phyloP scores from a whole-genome alignment of 1,140 invertebrate species.

The Piezodorus guildinii region DNA sequence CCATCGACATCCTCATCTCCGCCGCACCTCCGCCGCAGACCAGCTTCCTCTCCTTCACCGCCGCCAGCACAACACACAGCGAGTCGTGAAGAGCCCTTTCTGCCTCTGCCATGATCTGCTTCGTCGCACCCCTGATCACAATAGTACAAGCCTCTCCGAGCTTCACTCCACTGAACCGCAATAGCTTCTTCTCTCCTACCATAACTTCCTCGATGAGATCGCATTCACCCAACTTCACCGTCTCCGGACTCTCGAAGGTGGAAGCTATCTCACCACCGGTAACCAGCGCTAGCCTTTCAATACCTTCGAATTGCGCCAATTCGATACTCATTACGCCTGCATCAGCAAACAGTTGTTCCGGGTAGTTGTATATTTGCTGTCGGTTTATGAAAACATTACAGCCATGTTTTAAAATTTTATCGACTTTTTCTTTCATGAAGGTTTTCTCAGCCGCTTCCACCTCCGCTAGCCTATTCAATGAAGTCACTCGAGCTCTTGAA shows the following conservation, averaged over 20 bases:
- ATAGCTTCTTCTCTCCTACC: constrained; percentile 56
- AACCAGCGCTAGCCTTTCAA: constrained; percentile 54
- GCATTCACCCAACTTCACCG: constrained; percentile 49
- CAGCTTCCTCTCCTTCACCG: neutral
- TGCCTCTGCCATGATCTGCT: constrained; percentile 62
- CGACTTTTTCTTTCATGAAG: constrained; percentile 61
- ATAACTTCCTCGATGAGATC: constrained; percentile 58
- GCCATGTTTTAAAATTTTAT: constrained; percentile 51
- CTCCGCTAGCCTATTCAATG: constrained; percentile 54
- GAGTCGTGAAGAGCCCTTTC: constrained; percentile 26
- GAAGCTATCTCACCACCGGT: constrained; percentile 59
- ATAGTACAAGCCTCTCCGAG: constrained; percentile 57
- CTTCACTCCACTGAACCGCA: constrained; percentile 52
- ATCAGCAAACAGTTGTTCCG: constrained; percentile 60
- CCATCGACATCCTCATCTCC: neutral
- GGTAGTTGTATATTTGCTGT: constrained; percentile 63
- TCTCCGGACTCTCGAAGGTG: constrained; percentile 54
- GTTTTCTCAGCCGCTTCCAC: constrained; percentile 57
- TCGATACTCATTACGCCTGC: constrained; percentile 60
- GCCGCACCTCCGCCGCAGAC: neutral
- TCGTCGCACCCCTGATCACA: constrained; percentile 53
- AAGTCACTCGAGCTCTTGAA: constrained; percentile 52
- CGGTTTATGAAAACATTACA: constrained; percentile 62
- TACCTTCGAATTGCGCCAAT: constrained; percentile 65
- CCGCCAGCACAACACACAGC: neutral